Evolutionary conservation across 2,888 invertebrate species (phyloP).

Genomic region (Chironomus riparius): DNA sequence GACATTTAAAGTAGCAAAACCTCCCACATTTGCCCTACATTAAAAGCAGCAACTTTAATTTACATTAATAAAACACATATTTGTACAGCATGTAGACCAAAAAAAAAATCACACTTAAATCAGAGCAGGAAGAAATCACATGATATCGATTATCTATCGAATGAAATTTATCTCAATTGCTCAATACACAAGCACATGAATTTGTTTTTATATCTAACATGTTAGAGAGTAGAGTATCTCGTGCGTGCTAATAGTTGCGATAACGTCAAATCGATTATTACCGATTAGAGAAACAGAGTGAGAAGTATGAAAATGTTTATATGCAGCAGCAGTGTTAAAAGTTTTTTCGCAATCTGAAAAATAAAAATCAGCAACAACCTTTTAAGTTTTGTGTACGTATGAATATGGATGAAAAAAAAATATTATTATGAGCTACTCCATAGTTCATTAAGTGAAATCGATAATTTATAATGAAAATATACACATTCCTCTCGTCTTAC

Average conservation of each 20-base stretch:
- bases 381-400: neutral
- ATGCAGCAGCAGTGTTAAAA: neutral
- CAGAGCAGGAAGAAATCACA: neutral
- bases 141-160: neutral
- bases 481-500: neutral
- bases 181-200: neutral
- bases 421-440: constrained; percentile 1
- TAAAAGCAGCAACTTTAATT: too few species aligned
- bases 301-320: neutral
- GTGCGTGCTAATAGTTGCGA: constrained; percentile 22
- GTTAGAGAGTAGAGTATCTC: neutral
- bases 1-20: too few species aligned
- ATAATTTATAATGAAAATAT: constrained; percentile 26
- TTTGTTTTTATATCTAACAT: neutral
- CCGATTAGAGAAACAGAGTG: neutral
- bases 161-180: neutral
- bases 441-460: constrained; percentile 27
- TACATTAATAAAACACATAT: too few species aligned
- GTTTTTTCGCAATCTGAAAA: neutral
- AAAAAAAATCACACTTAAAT: neutral
- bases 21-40: too few species aligned
- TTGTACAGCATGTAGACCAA: neutral
- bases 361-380: constrained; percentile 1
- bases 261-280: constrained; percentile 18
- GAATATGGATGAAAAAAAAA: neutral